Conservation (phyloP, 2,113 vertebrate genomes). For the Xiphophorus hellerii region DNA sequence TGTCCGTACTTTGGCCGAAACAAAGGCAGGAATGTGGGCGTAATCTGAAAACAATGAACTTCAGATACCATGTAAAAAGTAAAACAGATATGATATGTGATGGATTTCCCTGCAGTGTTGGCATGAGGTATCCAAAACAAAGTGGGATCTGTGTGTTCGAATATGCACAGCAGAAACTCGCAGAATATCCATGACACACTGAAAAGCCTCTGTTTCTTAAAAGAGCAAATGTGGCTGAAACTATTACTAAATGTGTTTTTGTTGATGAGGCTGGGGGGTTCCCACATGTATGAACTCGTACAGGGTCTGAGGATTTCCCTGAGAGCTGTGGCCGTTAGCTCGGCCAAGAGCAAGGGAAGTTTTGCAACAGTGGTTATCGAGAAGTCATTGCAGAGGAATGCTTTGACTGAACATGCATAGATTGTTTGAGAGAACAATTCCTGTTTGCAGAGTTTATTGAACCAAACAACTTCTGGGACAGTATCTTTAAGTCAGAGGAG, state of each 20-base stretch:
- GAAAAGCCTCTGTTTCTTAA: constrained; percentile 26
- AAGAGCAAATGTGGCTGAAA: constrained; percentile 32
- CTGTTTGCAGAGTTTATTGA: background rate
- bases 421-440: background rate
- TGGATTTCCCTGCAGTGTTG: constrained; percentile 1
- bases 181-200: background rate
- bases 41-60: too few relatives aligned
- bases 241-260: constrained; percentile 14
- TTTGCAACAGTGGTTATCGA: background rate
- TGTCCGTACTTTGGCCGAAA: too few relatives aligned
- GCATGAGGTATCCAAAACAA: constrained; percentile 3
- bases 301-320: constrained; percentile 14
- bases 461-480: background rate
- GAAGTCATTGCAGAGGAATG: background rate
- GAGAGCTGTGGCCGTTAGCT: background rate
- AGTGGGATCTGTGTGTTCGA: background rate
- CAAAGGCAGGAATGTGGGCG: too few relatives aligned
- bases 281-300: constrained; percentile 33
- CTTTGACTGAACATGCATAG: background rate
- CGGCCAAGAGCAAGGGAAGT: constrained; percentile 5
- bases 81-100: background rate
- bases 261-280: background rate
- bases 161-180: background rate
- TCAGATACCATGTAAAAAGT: background rate
- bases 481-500: background rate